A percentile compares a stretch with the other conserved stretches of the same genome.
Conservation (phyloP, 2,113 vertebrate species). For the Campylomormyrus numenius region DNA sequence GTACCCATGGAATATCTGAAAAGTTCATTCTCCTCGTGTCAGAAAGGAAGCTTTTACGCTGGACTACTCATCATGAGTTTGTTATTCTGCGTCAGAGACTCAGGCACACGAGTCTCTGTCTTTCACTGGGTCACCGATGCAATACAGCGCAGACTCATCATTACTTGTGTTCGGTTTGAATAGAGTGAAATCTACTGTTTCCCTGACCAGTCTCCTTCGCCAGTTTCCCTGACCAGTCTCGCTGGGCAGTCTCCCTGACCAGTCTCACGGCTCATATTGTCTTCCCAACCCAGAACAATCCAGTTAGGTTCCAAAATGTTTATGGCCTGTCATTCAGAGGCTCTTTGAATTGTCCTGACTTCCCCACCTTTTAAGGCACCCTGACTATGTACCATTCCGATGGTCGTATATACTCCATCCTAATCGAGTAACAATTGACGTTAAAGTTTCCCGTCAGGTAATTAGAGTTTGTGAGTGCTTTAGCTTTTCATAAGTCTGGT, state of each 20-base stretch:
- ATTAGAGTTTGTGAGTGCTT: background rate
- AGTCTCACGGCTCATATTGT: background rate
- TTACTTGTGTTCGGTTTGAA: background rate
- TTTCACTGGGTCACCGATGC: background rate
- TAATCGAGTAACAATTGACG: background rate
- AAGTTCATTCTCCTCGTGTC: background rate
- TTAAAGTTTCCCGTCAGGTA: background rate
- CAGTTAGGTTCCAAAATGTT: background rate
- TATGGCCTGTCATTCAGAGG: background rate
- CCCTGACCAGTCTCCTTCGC: too few species aligned
- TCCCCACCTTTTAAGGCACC: background rate
- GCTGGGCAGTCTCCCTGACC: too few species aligned
- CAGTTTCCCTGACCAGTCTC: too few species aligned
- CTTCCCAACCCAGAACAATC: background rate
- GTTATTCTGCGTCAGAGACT: background rate
- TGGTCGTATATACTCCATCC: background rate
- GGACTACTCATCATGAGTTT: background rate
- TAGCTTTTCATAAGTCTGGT: background rate
- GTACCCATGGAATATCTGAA: background rate
- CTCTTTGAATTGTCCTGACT: background rate
- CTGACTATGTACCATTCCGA: background rate
- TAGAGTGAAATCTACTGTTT: background rate
- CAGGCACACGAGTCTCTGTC: background rate
- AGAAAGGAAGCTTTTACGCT: background rate
- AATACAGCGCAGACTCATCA: background rate